Conservation (phyloP, 2,888 invertebrate genomes). For the Lottia scabra region DNA sequence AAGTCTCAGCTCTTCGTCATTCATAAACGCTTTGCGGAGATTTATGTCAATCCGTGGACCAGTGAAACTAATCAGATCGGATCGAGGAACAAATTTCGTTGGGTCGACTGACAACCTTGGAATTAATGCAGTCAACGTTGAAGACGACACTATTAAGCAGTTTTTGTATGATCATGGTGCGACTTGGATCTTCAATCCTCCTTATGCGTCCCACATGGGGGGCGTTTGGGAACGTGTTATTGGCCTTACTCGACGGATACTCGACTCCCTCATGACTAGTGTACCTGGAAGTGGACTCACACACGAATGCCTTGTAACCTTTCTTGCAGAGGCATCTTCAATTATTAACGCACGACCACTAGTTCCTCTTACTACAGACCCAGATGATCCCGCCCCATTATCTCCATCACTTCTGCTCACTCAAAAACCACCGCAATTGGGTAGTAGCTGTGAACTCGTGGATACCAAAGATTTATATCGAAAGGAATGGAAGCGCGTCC, state of each 20-base stretch:
- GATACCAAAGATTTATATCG: no score
- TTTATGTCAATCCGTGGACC: conserved; percentile 27
- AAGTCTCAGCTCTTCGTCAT: conserved; percentile 32
- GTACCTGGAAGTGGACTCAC: conserved; percentile 17
- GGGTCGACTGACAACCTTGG: background rate
- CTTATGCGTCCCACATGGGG: conserved; percentile 35
- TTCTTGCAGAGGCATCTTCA: conserved; percentile 30
- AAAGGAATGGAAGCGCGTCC: no score
- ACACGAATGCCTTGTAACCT: conserved; percentile 28
- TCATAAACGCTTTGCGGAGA: conserved; percentile 36
- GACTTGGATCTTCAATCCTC: conserved; percentile 33
- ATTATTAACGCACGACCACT: conserved; percentile 30
- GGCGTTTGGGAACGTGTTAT: conserved; percentile 34
- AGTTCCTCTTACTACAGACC: no score
- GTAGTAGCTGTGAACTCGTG: no score
- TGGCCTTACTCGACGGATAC: conserved; percentile 25
- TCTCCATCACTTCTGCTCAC: no score
- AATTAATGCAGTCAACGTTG: background rate
- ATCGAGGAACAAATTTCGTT: background rate
- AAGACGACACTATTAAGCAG: background rate
- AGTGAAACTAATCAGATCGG: background rate
- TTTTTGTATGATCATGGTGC: background rate
- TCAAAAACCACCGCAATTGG: no score
- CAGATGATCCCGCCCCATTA: no score
- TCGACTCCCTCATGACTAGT: conserved; percentile 28